phyloP scores from a whole-genome alignment of 1,140 invertebrate species.

The Mactra quadrangularis region DNA sequence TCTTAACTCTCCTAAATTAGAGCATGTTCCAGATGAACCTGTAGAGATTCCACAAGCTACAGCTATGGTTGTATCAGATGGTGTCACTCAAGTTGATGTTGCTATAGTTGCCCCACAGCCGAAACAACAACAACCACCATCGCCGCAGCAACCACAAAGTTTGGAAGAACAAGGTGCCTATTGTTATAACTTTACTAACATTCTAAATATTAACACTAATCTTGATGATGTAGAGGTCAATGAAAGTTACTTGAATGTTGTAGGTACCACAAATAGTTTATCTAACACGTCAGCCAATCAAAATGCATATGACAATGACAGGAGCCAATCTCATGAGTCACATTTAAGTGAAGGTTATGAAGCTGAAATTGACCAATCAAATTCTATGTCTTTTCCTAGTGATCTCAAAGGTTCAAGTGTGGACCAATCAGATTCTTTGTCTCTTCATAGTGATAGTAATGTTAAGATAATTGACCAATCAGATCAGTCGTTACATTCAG shows the following conservation, averaged over 20 bases:
- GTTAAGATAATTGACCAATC: slow-evolving; percentile 46
- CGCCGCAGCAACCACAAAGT: slow-evolving; percentile 23
- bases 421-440: slow-evolving; percentile 51
- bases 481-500: slow-evolving; percentile 57
- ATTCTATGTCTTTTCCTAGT: slow-evolving; percentile 58
- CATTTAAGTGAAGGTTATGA: slow-evolving; percentile 48
- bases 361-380: slow-evolving; percentile 60
- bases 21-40: slow-evolving; percentile 62
- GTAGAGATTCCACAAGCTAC: neutral
- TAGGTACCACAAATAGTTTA: slow-evolving; percentile 65
- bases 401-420: slow-evolving; percentile 55
- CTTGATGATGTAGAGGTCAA: slow-evolving; percentile 65
- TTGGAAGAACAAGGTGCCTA: slow-evolving; percentile 57
- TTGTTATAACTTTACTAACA: slow-evolving; percentile 60
- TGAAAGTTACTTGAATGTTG: slow-evolving; percentile 64
- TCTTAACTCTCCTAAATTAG: slow-evolving; percentile 73
- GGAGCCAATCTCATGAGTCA: slow-evolving; percentile 57
- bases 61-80: slow-evolving; percentile 31
- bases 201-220: slow-evolving; percentile 63
- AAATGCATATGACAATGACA: slow-evolving; percentile 83
- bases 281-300: slow-evolving; percentile 80
- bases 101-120: slow-evolving; percentile 61
- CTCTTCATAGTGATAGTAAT: slow-evolving; percentile 48
- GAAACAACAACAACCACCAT: slow-evolving; percentile 19
- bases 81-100: slow-evolving; percentile 47